Evolutionary conservation across 2,797 vertebrate species (phyloP).

Genomic region (Lacerta viridis): DNA sequence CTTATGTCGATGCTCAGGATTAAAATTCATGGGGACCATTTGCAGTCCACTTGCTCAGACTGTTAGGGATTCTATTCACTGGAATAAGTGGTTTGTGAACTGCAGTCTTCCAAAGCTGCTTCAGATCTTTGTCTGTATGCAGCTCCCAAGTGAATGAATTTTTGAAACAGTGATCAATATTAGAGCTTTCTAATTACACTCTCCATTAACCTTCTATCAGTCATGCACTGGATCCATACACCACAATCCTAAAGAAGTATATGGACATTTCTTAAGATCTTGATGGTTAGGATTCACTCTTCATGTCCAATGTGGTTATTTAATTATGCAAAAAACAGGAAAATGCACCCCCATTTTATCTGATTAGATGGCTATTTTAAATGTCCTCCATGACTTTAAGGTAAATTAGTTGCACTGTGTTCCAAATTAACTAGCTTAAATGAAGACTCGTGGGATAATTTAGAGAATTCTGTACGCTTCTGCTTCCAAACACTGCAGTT

Average conservation of each 20-base stretch:
- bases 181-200: background rate
- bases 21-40: background rate
- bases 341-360: background rate
- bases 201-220: background rate
- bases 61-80: no score
- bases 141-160: background rate
- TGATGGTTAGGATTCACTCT: background rate
- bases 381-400: background rate
- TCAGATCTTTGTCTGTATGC: background rate
- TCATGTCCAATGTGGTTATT: background rate
- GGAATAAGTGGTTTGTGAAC: no score
- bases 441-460: background rate
- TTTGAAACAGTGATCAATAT: background rate
- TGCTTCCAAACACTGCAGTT: constrained; percentile 19
- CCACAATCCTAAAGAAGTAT: background rate
- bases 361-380: background rate
- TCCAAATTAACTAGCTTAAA: constrained; percentile 6
- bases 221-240: background rate
- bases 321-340: background rate
- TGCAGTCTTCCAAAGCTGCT: background rate
- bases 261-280: background rate
- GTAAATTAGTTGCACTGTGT: background rate
- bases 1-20: background rate
- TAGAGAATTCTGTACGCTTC: background rate
- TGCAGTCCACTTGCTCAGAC: no score